phyloP scores from a whole-genome alignment of 92 coral and sea anemone genomes.

The Scolanthus callimorphus region DNA sequence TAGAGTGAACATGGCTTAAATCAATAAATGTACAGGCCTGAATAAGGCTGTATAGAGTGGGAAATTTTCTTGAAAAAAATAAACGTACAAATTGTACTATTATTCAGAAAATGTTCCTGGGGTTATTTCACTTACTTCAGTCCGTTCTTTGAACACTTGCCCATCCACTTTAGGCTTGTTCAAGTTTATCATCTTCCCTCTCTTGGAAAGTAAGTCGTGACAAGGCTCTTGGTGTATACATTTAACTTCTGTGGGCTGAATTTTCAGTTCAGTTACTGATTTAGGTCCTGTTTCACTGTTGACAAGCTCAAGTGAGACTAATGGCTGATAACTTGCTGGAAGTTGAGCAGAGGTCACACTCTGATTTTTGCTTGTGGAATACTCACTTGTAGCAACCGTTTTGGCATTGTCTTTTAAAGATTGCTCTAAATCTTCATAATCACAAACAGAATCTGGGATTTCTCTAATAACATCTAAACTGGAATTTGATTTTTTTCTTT shows the following conservation, averaged over 20 bases:
- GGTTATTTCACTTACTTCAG: constrained; percentile 66
- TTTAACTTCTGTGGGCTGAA: too few relatives aligned
- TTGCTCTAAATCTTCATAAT: background rate
- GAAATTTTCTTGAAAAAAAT: too few relatives aligned
- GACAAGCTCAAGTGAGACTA: too few relatives aligned
- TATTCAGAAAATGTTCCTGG: too few relatives aligned
- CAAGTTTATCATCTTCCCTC: constrained; percentile 1
- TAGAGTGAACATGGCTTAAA: too few relatives aligned
- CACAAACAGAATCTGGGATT: background rate
- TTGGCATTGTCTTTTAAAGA: too few relatives aligned
- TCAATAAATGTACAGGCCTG: too few relatives aligned
- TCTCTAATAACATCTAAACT: background rate
- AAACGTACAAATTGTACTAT: too few relatives aligned
- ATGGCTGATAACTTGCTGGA: background rate
- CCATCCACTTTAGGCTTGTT: constrained; percentile 42
- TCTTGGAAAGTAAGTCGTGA: background rate
- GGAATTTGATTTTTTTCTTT: background rate
- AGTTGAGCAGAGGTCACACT: background rate
- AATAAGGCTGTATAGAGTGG: too few relatives aligned
- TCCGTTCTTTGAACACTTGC: constrained; percentile 45
- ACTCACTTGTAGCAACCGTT: background rate
- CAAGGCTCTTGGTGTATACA: background rate
- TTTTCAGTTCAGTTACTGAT: too few relatives aligned
- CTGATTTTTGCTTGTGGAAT: background rate
- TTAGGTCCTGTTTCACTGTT: background rate